These are phyloP conservation scores for Pterostichus niger DNA, from an alignment of 2,888 invertebrate genomes.

Conservation along the genomic window DNA sequence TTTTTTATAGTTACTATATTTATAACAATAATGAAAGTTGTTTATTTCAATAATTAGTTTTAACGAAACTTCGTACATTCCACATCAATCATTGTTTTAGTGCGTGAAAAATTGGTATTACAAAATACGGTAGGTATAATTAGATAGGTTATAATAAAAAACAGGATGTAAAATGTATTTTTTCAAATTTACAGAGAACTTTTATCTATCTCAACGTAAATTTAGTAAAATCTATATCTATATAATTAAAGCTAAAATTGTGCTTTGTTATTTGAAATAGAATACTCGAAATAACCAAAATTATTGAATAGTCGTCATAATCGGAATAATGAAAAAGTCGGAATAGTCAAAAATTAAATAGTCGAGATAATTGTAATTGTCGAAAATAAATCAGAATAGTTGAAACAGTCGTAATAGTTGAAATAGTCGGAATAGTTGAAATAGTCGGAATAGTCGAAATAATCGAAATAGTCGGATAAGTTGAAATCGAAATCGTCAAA, in stretches of 20 bases:
- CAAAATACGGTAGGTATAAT: constrained; percentile 24
- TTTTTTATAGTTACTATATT: constrained; percentile 1
- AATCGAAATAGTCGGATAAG: no score
- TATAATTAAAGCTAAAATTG: constrained; percentile 16
- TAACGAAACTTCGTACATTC: constrained; percentile 5
- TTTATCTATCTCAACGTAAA: background rate
- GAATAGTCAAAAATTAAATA: constrained; percentile 7
- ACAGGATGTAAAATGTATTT: constrained; percentile 18
- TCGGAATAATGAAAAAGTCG: background rate
- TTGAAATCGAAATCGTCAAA: background rate
- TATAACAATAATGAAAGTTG: constrained; percentile 13
- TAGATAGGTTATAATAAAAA: no score
- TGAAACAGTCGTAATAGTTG: background rate
- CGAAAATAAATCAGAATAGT: constrained; percentile 1
- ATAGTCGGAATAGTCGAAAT: background rate
- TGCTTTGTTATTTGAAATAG: constrained; percentile 5
- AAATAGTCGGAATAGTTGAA: background rate
- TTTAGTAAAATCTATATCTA: constrained; percentile 21
- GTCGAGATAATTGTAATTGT: constrained; percentile 16
- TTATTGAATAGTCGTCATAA: constrained; percentile 7
- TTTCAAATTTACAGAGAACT: constrained; percentile 12
- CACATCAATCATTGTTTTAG: constrained; percentile 8
- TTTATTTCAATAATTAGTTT: constrained; percentile 23
- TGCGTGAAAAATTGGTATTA: constrained; percentile 6
- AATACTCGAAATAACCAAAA: constrained; percentile 16